Evolutionary conservation across 2,888 invertebrate genomes (phyloP), one percentile per base, ranked within the genome.

Genomic region (Teleiodes luculella): DNA sequence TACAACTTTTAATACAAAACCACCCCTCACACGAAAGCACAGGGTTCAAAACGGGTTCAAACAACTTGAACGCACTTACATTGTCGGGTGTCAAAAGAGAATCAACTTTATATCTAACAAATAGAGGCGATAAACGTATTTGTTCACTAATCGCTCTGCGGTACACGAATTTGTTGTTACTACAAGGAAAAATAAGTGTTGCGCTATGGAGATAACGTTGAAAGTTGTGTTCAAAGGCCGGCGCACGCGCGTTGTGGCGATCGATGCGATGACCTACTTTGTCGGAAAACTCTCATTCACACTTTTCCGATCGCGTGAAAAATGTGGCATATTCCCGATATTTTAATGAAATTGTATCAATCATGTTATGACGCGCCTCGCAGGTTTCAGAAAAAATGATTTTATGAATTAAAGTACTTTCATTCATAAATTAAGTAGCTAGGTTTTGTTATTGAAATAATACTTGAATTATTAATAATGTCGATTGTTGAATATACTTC

Each of bases 211-310:
- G 1, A 52, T 71, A 69, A 57, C 64, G 64, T 68, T 41, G 54
- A 18, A 59, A 55, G 57, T 57, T 4, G 51, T 47, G 16, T 54
- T 54, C 10, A 47, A 11, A 48, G 49, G 16, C 35, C 33, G 56
- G 68, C 85, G 87, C 86, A 80, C 74, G 87, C 86, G 87, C 65
- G 74, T 50, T 33, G 60, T 54, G 39, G 57, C 75, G 86, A 86
- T 88, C 87, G 87, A 87, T 88, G 78, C 72, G 70, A 64, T 85
- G 86, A 85, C 86, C 87, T 74, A 86, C 60, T 80, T 78, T 68
- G 67, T 64, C 69, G 70, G 70, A 66, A 68, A 58, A 57, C 57
- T 61, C 58, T 52, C 58, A 60, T 56, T 55, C 60, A 48, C 55
- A 53, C 57, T 35, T 33, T 48, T 35, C 31, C 48, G 56, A 31